A percentile compares a stretch with the other conserved stretches of the same genome.
phyloP scores from a whole-genome alignment of 2,113 vertebrate species.

The Scomber scombrus region DNA sequence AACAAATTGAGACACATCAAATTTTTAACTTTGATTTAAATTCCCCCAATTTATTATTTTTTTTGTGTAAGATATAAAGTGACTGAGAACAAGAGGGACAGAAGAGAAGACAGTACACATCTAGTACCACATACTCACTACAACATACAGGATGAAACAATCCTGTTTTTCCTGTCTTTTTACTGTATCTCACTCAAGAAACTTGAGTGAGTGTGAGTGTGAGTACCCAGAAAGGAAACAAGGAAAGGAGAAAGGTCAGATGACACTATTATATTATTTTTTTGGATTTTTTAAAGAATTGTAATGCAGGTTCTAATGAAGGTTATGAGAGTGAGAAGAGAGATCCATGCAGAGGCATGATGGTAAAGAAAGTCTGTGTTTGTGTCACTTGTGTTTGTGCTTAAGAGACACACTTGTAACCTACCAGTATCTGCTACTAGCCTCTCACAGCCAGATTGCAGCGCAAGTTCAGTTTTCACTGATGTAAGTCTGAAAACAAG shows the following conservation, averaged over 20 bases:
- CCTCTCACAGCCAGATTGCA: not conserved
- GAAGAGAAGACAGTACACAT: not conserved
- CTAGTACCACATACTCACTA: not conserved
- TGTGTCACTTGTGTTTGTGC: not conserved
- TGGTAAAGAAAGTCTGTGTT: not conserved
- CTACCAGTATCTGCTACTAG: not conserved
- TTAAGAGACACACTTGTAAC: not conserved
- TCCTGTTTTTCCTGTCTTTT: not conserved
- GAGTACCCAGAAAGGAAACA: not conserved
- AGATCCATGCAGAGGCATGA: not conserved
- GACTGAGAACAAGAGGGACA: not conserved
- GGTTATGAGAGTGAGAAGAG: not conserved
- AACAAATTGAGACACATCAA: slow-evolving; percentile 13
- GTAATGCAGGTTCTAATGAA: not conserved
- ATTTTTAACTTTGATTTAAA: slow-evolving; percentile 21
- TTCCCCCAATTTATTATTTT: not conserved
- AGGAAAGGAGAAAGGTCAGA: slow-evolving; percentile 1
- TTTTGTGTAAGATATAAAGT: not conserved
- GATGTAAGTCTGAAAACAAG: slow-evolving; percentile 4
- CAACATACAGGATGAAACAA: not conserved
- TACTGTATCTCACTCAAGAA: not conserved
- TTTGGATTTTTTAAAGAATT: not conserved
- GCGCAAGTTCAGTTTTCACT: not conserved
- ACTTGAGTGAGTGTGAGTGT: not conserved
- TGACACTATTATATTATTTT: slow-evolving; percentile 3